A percentile compares a stretch with the other conserved stretches of the same genome.
Evolutionary conservation across 2,888 invertebrate species (phyloP).

Genomic region (Drosophila nr. perissopoda): DNA sequence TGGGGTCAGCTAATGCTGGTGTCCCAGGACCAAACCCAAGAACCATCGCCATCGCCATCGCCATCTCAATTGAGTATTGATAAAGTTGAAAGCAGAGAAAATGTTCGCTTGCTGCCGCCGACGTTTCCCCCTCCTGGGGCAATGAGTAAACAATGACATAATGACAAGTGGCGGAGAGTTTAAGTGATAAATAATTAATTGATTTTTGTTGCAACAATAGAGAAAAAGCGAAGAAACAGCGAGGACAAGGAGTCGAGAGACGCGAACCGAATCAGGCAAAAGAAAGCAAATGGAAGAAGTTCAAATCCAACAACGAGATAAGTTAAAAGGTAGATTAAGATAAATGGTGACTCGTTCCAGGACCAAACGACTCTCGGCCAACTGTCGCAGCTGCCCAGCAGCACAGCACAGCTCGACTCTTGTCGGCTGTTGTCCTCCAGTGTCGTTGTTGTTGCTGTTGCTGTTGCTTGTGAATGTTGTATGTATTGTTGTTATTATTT

Average conservation of each 20-base stretch:
- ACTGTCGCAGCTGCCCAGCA: constrained; percentile 32
- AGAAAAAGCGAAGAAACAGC: constrained; percentile 26
- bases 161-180: constrained; percentile 84
- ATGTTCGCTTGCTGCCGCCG: constrained; percentile 32
- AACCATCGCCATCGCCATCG: constrained; percentile 8
- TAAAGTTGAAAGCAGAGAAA: constrained; percentile 76
- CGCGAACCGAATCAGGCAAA: constrained; percentile 33
- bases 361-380: constrained; percentile 46
- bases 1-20: constrained; percentile 79
- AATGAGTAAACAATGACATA: constrained; percentile 84
- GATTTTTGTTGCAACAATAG: constrained; percentile 82
- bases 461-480: constrained; percentile 16
- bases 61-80: constrained; percentile 83
- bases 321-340: constrained; percentile 82
- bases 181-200: constrained; percentile 85
- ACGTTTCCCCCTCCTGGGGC: constrained; percentile 47
- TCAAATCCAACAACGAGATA: constrained; percentile 75
- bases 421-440: constrained; percentile 10
- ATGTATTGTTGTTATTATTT: constrained; percentile 59
- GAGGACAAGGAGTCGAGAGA: constrained; percentile 4
- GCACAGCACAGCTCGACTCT: constrained; percentile 15
- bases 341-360: constrained; percentile 76
- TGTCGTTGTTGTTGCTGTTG: neutral
- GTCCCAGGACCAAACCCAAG: constrained; percentile 16
- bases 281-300: constrained; percentile 53